Conservation (phyloP, 2,113 vertebrate species). For the Rynchops niger region DNA sequence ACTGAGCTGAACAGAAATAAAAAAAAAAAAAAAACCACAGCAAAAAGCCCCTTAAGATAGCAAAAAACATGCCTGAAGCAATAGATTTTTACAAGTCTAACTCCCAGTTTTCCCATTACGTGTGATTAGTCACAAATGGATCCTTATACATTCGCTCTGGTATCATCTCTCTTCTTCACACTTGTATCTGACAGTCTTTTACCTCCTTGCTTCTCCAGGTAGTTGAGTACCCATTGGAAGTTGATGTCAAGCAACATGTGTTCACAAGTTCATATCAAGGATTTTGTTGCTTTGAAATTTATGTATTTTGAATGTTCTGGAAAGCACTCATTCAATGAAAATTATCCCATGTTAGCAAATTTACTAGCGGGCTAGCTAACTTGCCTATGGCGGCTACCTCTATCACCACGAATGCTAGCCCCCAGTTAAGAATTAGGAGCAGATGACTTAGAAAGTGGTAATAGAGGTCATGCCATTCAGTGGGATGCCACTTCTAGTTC, state of each 20-base stretch:
- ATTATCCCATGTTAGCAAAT: not conserved
- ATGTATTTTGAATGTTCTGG: not conserved
- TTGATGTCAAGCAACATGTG: too few species aligned
- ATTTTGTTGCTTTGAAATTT: not conserved
- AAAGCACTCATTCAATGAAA: not conserved
- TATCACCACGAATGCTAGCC: not conserved
- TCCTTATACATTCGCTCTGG: not conserved
- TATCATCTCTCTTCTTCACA: not conserved
- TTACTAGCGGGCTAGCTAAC: not conserved
- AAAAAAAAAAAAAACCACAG: not conserved
- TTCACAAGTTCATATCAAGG: not conserved
- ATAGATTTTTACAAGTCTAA: not conserved
- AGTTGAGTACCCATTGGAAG: not conserved
- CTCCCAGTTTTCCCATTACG: not conserved
- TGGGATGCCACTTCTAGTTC: slow-evolving; percentile 14
- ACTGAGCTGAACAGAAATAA: not conserved
- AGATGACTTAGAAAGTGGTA: slow-evolving; percentile 25
- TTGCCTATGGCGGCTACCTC: not conserved
- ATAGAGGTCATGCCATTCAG: slow-evolving; percentile 52
- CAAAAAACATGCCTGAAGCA: not conserved
- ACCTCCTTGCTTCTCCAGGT: not conserved
- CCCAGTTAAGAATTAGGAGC: not conserved
- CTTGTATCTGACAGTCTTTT: not conserved
- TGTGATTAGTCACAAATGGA: not conserved
- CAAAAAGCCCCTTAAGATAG: not conserved